phyloP scores from a whole-genome alignment of 2,113 vertebrate species.

The Paradoxurus hermaphroditus region DNA sequence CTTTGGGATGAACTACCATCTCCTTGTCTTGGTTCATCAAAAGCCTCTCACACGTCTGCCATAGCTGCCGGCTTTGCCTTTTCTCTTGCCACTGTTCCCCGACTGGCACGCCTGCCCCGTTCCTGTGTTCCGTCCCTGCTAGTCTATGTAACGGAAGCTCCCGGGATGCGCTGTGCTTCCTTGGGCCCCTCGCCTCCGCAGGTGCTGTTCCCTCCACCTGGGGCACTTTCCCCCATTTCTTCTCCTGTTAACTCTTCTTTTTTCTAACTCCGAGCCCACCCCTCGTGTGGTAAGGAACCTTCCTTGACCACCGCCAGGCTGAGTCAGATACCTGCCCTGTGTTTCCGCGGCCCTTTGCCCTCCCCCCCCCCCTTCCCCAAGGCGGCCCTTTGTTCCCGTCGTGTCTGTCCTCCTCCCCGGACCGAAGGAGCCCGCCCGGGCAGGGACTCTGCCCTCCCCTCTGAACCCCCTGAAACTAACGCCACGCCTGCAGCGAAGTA shows the following conservation, averaged over 20 bases:
- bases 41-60: background rate
- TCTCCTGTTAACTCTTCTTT: background rate
- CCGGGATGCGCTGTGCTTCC: background rate
- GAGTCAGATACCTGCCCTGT: background rate
- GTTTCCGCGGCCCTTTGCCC: background rate
- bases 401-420: background rate
- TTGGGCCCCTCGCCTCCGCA: background rate
- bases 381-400: too few species aligned
- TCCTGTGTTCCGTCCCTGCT: background rate
- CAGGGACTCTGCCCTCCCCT: background rate
- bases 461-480: background rate
- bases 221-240: background rate
- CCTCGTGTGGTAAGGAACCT: background rate
- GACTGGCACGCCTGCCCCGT: fast-evolving
- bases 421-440: background rate
- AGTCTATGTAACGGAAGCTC: background rate
- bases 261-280: background rate
- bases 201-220: background rate
- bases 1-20: background rate
- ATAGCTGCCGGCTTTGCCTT: background rate
- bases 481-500: background rate
- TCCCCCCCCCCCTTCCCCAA: background rate
- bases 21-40: background rate
- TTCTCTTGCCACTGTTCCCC: background rate
- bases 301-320: too few species aligned